phyloP scores from a whole-genome alignment of 1,140 invertebrate genomes.

The Centruroides vittatus region DNA sequence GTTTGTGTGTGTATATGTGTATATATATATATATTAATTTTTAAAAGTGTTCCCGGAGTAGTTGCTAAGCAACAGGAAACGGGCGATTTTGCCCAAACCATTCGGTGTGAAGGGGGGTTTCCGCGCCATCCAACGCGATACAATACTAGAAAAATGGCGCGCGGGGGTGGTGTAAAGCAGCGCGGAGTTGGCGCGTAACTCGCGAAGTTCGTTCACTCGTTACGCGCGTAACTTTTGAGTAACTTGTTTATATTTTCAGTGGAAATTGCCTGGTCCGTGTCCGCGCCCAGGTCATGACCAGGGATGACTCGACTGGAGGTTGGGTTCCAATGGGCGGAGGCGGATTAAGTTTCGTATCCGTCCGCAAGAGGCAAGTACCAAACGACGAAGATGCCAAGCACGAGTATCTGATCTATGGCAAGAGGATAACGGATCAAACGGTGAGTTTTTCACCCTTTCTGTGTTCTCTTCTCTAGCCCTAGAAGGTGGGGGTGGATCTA shows the following conservation, averaged over 20 bases:
- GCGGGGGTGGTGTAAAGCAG: too few relatives aligned
- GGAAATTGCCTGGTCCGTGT: conserved; percentile 89
- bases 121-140: too few relatives aligned
- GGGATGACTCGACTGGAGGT: conserved; percentile 89
- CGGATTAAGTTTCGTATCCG: conserved; percentile 72
- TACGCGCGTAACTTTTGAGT: too few relatives aligned
- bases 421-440: conserved; percentile 75
- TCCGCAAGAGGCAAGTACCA: conserved; percentile 47
- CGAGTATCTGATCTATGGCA: conserved; percentile 82
- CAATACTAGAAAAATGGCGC: too few relatives aligned
- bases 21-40: too few relatives aligned
- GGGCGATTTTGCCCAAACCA: too few relatives aligned
- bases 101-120: too few relatives aligned
- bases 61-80: too few relatives aligned
- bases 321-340: conserved; percentile 84
- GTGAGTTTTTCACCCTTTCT: conserved; percentile 40
- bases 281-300: conserved; percentile 93
- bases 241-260: conserved; percentile 41
- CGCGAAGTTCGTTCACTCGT: too few relatives aligned
- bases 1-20: too few relatives aligned
- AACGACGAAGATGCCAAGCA: conserved; percentile 38
- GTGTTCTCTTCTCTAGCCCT: neutral
- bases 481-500: neutral
- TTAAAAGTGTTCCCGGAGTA: too few relatives aligned
- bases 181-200: too few relatives aligned